Conservation (phyloP, 2,797 vertebrate genomes). For the Triplophysa bombifrons region DNA sequence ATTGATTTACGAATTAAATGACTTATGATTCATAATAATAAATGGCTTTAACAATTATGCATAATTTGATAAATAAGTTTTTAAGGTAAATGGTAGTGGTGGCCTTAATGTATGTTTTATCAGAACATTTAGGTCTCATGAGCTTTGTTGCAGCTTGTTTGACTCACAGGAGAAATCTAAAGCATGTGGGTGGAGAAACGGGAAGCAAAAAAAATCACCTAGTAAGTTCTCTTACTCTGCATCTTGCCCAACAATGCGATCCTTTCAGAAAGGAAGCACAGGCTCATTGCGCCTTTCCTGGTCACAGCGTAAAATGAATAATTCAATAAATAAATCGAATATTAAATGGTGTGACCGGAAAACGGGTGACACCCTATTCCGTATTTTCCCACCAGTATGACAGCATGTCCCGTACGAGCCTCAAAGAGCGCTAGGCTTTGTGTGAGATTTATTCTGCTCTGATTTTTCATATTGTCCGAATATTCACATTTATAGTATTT, state of each 20-base stretch:
- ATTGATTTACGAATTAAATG: too few species aligned
- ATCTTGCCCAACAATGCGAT: slow-evolving; percentile 68
- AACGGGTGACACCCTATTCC: slow-evolving; percentile 48
- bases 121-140: neutral
- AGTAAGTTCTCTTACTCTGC: slow-evolving; percentile 36
- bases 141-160: neutral
- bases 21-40: too few species aligned
- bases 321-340: slow-evolving; percentile 80
- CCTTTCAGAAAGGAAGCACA: slow-evolving; percentile 71
- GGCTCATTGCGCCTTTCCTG: slow-evolving; percentile 77
- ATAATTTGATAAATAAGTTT: neutral
- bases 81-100: too few species aligned
- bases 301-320: slow-evolving; percentile 70
- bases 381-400: slow-evolving; percentile 70
- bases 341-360: slow-evolving; percentile 82
- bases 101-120: neutral
- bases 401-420: neutral
- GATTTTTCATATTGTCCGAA: neutral
- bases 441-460: neutral
- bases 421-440: neutral
- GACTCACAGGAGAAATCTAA: slow-evolving; percentile 19
- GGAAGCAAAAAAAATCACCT: slow-evolving; percentile 54
- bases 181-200: slow-evolving; percentile 35
- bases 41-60: too few species aligned
- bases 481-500: neutral